phyloP scores from a whole-genome alignment of 2,888 invertebrate species.

The Rhorus exstirpatorius region DNA sequence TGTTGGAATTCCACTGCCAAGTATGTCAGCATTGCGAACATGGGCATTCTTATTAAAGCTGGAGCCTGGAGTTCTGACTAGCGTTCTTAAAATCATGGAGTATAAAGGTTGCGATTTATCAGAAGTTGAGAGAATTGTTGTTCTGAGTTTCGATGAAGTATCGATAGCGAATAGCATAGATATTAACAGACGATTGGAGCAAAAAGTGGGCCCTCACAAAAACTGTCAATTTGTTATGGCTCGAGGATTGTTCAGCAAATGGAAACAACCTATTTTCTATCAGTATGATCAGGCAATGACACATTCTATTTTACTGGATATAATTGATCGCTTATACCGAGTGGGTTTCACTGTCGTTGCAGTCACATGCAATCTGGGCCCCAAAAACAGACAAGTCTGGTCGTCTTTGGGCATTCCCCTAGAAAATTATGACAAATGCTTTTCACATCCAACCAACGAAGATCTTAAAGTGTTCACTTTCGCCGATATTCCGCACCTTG shows the following conservation, averaged over 20 bases:
- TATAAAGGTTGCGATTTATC: constrained; percentile 47
- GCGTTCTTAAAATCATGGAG: constrained; percentile 61
- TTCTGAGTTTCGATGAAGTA: constrained; percentile 64
- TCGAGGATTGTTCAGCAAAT: constrained; percentile 63
- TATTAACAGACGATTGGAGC: constrained; percentile 47
- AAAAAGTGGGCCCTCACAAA: constrained; percentile 54
- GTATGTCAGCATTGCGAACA: constrained; percentile 56
- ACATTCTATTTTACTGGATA: constrained; percentile 56
- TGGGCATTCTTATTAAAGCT: constrained; percentile 58
- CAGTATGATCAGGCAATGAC: constrained; percentile 58
- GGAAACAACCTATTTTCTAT: constrained; percentile 71
- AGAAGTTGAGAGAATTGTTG: constrained; percentile 59
- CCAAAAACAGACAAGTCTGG: background rate
- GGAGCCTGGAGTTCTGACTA: constrained; percentile 51
- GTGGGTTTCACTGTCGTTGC: constrained; percentile 67
- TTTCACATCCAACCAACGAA: constrained; percentile 39
- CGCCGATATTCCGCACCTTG: constrained; percentile 39
- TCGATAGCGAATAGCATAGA: constrained; percentile 47
- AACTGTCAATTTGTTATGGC: constrained; percentile 56
- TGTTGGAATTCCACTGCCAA: constrained; percentile 57
- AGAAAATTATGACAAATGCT: background rate
- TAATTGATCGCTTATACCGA: constrained; percentile 60
- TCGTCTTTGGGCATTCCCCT: constrained; percentile 2
- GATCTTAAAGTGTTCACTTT: constrained; percentile 55
- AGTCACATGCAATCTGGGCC: constrained; percentile 53